Percentiles rank a stretch among this genome's conserved stretches.
phyloP scores from a whole-genome alignment of 2,113 vertebrate genomes.

The Scomber colias region DNA sequence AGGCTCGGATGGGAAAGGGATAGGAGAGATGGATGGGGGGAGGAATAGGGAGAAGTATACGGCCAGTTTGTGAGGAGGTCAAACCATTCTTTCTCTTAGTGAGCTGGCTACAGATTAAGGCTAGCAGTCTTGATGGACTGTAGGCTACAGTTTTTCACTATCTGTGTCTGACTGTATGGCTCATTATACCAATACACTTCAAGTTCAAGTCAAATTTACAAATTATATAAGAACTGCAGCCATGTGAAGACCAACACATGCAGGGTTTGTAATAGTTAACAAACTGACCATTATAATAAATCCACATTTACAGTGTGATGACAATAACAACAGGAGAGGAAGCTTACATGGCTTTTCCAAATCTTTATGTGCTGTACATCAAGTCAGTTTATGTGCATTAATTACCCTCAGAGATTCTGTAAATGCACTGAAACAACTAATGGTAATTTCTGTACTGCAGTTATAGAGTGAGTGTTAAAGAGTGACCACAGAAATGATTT shows the following conservation, averaged over 20 bases:
- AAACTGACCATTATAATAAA: neutral
- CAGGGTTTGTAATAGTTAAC: slow-evolving; percentile 5
- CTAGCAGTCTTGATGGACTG: slow-evolving; percentile 30
- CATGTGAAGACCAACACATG: neutral
- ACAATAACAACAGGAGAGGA: neutral
- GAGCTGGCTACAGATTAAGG: slow-evolving; percentile 49
- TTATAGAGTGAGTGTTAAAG: too few relatives aligned
- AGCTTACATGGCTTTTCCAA: neutral
- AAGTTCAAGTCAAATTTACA: slow-evolving; percentile 24
- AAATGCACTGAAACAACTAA: neutral
- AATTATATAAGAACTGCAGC: neutral
- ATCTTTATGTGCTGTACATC: neutral
- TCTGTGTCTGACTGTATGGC: slow-evolving; percentile 1
- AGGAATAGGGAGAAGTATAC: slow-evolving; percentile 30
- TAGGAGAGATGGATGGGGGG: slow-evolving; percentile 59
- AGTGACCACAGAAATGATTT: too few relatives aligned
- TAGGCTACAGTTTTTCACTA: slow-evolving; percentile 15
- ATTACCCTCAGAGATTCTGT: neutral
- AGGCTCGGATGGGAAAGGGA: slow-evolving; percentile 64
- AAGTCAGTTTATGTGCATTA: neutral
- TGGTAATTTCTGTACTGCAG: neutral
- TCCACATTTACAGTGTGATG: neutral
- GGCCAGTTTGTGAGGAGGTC: slow-evolving; percentile 62
- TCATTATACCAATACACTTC: slow-evolving; percentile 43
- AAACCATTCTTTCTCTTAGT: slow-evolving; percentile 48